Evolutionary conservation across 1,140 invertebrate species (phyloP), one percentile per base, ranked within the genome.

Genomic region (Colletes latitarsis): DNA sequence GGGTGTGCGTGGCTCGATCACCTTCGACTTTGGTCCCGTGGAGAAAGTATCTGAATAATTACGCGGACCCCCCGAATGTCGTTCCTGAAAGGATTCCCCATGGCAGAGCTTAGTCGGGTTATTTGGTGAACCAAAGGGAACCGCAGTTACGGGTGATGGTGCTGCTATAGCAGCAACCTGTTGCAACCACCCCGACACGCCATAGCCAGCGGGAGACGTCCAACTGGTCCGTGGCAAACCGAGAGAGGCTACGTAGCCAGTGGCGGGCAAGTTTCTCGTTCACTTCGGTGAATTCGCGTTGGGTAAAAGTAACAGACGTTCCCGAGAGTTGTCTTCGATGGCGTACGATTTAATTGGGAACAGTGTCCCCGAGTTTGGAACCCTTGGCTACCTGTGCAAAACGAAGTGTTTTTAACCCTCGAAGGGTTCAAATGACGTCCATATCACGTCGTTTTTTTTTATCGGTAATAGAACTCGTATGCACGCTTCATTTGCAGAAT

Each of bases 181-280:
- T 90, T 90, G 89, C 89, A 89, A 89, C 88, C 87, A 88, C 81
- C 83, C 84, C 85, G 76, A 79, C 74, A 75, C 69, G 73, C 81
- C 73, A 76, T 82, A 85, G 86, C 81, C 82, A 84, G 81, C 83
- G 82, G 86, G 76, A 81, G 83, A 77, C 74, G 76, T 77, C 67
- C 68, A 63, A 84, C 77, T 84, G 72, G 74, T 82, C 82, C 77
- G 75, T 57, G 72, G 69, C 64, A 63, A 67, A 89, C 80, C 46
- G 71, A 79, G 84, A 79, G 84, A 86, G 82, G 70, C 73, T 66
- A 63, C 70, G 17, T 64, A 79, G 39, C 60, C 77, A 73, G 39
- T 46, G 77, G n/a, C 69, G 46, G 60, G 3, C 55, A 39, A 55
- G 76, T 68, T 66, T 58, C 67, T 74, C 49, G 67, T 30, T 81